Percentiles rank a stretch among this genome's conserved stretches.
Conservation (phyloP, 2,113 vertebrate genomes). For the Mormyrus lacerda region DNA sequence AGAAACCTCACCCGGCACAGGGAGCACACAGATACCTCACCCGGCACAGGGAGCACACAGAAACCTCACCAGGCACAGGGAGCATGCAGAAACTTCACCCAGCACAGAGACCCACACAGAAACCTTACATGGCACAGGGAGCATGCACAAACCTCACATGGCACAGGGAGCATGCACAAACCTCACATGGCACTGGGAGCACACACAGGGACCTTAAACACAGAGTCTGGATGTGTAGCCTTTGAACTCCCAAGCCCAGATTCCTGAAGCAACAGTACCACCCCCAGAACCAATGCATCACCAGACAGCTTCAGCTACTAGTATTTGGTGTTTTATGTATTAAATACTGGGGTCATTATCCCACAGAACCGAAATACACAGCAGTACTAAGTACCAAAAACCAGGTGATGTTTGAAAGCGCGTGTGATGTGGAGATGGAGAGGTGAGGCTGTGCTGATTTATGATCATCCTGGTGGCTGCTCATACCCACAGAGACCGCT, state of each 20-base stretch:
- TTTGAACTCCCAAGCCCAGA: background rate
- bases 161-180: too few relatives aligned
- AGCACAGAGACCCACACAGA: background rate
- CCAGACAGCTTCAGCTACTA: background rate
- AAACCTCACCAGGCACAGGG: too few relatives aligned
- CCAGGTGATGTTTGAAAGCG: background rate
- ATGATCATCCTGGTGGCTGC: constrained; percentile 44
- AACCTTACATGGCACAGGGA: background rate
- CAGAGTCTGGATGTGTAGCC: background rate
- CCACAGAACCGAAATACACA: background rate
- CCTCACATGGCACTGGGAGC: background rate
- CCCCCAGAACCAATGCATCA: background rate
- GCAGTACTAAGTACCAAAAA: background rate
- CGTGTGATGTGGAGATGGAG: constrained; percentile 20
- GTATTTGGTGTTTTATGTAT: background rate
- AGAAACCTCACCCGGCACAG: background rate
- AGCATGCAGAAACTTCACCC: too few relatives aligned
- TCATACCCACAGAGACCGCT: constrained; percentile 53
- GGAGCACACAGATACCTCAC: too few relatives aligned
- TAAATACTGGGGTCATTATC: background rate
- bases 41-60: too few relatives aligned
- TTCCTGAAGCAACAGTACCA: background rate
- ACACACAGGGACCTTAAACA: background rate
- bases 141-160: too few relatives aligned
- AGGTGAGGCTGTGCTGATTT: constrained; percentile 43